Percentiles rank a stretch among this genome's conserved stretches.
Conservation (phyloP, 2,113 vertebrate genomes). For the Catharus minimus region DNA sequence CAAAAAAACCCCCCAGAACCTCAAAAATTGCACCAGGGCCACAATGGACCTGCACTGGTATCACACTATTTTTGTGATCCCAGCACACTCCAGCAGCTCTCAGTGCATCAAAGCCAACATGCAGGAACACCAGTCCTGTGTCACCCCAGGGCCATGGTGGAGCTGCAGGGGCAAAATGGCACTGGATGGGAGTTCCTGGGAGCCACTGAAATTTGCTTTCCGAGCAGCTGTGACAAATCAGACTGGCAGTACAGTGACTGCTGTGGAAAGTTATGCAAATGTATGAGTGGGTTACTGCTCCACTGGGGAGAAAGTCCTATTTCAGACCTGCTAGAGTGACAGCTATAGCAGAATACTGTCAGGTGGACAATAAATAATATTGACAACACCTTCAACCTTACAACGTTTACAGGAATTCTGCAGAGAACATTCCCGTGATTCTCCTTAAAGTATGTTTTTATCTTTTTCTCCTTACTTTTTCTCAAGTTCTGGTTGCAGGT, state of each 20-base stretch:
- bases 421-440: not conserved
- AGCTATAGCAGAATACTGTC: slow-evolving; percentile 50
- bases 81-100: not conserved
- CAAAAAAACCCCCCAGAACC: not conserved
- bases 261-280: slow-evolving; percentile 59
- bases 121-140: accelerated
- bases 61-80: not conserved
- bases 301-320: slow-evolving; percentile 56
- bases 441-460: not conserved
- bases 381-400: slow-evolving; percentile 30
- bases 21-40: not conserved
- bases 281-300: slow-evolving; percentile 36
- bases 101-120: not conserved
- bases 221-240: not conserved
- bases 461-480: not conserved
- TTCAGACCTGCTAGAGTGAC: slow-evolving; percentile 66
- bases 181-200: not conserved
- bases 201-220: not conserved
- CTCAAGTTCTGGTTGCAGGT: not conserved
- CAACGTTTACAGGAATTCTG: slow-evolving; percentile 8
- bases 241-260: slow-evolving; percentile 41
- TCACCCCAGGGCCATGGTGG: accelerated
- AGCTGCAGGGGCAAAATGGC: not conserved
- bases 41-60: accelerated
- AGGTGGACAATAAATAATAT: slow-evolving; percentile 57